Percentiles rank a stretch among this genome's conserved stretches.
These are phyloP conservation scores for Eulemur mongoz DNA, from an alignment of 2,797 vertebrate species.

Conservation along the genomic window DNA sequence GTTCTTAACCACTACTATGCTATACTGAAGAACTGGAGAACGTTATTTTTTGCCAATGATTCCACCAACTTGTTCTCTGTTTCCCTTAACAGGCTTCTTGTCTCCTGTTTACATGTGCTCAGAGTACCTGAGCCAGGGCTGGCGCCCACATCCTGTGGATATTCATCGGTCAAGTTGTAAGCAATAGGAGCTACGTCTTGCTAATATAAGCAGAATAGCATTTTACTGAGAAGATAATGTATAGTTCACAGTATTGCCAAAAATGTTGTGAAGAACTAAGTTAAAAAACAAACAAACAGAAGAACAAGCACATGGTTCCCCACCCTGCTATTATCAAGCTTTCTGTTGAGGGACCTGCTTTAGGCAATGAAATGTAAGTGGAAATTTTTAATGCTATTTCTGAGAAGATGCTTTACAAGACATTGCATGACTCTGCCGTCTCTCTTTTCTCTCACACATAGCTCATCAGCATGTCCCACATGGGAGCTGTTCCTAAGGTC, in stretches of 20 bases:
- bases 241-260: neutral
- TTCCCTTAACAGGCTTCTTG: neutral
- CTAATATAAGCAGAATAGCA: neutral
- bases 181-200: neutral
- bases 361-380: neutral
- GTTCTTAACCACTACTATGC: neutral
- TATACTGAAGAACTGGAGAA: neutral
- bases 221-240: neutral
- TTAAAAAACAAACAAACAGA: neutral
- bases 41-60: neutral
- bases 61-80: neutral
- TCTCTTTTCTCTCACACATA: neutral
- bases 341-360: neutral
- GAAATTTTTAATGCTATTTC: neutral
- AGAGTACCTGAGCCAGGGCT: neutral
- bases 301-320: neutral
- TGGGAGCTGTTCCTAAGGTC: neutral
- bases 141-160: fast-evolving
- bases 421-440: neutral
- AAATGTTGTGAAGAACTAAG: neutral
- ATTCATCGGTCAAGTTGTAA: neutral
- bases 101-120: neutral
- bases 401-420: neutral
- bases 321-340: neutral
- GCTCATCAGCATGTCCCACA: neutral